phyloP scores from a whole-genome alignment of 2,888 invertebrate species.

The Coelogynopora nodosa region DNA sequence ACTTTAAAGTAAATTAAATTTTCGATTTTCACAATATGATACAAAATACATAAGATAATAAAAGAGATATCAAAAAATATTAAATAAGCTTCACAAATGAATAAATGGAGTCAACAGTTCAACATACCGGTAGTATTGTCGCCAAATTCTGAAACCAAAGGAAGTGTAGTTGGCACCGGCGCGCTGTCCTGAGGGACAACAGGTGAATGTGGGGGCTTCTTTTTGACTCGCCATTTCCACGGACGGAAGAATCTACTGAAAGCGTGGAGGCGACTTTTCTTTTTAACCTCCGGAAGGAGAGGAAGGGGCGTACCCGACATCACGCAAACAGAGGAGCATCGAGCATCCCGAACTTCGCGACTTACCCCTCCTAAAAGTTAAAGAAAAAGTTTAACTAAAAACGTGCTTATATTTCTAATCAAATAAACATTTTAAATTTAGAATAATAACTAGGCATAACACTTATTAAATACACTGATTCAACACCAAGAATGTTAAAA shows the following conservation, averaged over 20 bases:
- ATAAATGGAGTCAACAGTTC: too few relatives aligned
- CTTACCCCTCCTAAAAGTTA: neutral
- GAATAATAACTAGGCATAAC: too few relatives aligned
- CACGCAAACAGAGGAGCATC: neutral
- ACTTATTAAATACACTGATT: too few relatives aligned
- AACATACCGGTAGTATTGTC: neutral
- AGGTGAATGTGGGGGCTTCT: neutral
- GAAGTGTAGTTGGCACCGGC: neutral
- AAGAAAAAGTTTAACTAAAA: too few relatives aligned
- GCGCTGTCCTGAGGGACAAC: neutral
- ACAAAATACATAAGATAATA: too few relatives aligned
- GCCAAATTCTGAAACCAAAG: neutral
- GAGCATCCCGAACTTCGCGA: neutral
- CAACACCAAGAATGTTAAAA: too few relatives aligned
- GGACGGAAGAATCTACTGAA: constrained; percentile 6
- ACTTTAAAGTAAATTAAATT: too few relatives aligned
- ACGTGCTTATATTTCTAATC: too few relatives aligned
- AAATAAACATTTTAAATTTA: too few relatives aligned
- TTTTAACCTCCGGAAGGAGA: neutral
- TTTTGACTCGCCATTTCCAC: neutral
- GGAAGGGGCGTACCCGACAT: neutral
- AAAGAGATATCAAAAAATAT: too few relatives aligned
- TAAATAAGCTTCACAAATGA: too few relatives aligned
- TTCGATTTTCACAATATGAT: too few relatives aligned
- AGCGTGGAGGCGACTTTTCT: neutral